Conservation (phyloP, 2,888 invertebrate species). For the Dinocampus coccinellae region DNA sequence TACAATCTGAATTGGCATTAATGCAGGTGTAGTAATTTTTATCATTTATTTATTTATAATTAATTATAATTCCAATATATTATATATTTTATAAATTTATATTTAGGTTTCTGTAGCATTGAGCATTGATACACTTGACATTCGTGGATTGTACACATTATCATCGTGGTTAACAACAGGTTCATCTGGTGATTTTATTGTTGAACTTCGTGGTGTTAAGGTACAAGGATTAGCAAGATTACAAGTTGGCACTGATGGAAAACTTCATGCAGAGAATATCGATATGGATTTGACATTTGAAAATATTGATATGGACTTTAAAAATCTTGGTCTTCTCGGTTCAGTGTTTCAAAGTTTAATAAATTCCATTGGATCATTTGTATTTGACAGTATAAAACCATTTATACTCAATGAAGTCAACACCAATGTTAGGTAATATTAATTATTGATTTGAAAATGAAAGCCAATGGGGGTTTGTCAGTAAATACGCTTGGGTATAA, state of each 20-base stretch:
- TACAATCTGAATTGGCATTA: slow-evolving; percentile 79
- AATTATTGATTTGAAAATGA: slow-evolving; percentile 24
- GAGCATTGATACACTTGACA: slow-evolving; percentile 78
- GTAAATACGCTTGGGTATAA: not conserved
- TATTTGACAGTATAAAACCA: slow-evolving; percentile 90
- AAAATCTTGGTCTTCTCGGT: slow-evolving; percentile 85
- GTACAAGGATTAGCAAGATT: slow-evolving; percentile 79
- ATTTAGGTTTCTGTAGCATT: slow-evolving; percentile 79
- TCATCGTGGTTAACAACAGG: slow-evolving; percentile 76
- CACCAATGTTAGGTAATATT: slow-evolving; percentile 72
- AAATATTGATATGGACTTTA: slow-evolving; percentile 84
- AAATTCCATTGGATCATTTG: slow-evolving; percentile 84
- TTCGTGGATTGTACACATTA: slow-evolving; percentile 82
- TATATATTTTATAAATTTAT: slow-evolving; percentile 21
- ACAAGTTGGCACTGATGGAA: slow-evolving; percentile 81
- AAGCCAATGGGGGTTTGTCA: not conserved
- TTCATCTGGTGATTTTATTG: slow-evolving; percentile 83
- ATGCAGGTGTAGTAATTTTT: slow-evolving; percentile 75
- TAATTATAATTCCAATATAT: not conserved
- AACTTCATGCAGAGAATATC: slow-evolving; percentile 82
- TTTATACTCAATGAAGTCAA: slow-evolving; percentile 85
- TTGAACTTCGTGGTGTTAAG: slow-evolving; percentile 79
- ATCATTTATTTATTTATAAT: not conserved
- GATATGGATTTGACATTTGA: slow-evolving; percentile 83
- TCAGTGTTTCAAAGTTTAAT: slow-evolving; percentile 79